A percentile compares a stretch with the other conserved stretches of the same genome.
These are phyloP conservation scores for Lamprotornis superbus DNA, from an alignment of 2,113 vertebrate genomes.

Conservation along the genomic window DNA sequence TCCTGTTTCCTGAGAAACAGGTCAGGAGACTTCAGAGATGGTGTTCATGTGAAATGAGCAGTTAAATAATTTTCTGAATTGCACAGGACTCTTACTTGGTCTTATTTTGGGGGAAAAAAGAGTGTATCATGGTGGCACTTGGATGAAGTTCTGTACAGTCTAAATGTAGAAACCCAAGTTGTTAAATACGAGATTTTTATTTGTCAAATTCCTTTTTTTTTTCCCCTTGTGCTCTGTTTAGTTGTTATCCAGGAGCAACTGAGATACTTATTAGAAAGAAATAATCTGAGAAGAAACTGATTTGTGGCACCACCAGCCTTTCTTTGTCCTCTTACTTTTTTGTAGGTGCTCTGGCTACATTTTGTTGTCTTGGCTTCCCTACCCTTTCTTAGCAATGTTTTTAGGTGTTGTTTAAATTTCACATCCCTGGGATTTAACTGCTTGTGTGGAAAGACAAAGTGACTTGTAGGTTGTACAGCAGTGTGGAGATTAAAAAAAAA, in stretches of 20 bases:
- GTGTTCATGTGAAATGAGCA: not conserved
- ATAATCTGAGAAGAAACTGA: not conserved
- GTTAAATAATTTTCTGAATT: not conserved
- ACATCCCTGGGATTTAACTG: not conserved
- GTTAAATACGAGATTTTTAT: not conserved
- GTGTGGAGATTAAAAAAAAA: not conserved
- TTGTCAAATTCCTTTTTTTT: not conserved
- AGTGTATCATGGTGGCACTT: not conserved
- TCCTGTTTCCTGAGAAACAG: not conserved
- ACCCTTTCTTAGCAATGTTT: not conserved
- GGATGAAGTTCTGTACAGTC: not conserved
- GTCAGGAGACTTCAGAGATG: not conserved
- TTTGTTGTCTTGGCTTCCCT: not conserved
- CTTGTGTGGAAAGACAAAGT: not conserved
- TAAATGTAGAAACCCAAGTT: not conserved
- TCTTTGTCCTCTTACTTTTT: not conserved
- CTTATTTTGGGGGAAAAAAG: rapidly evolving
- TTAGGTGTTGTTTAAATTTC: not conserved
- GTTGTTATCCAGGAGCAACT: not conserved
- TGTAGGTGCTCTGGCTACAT: not conserved
- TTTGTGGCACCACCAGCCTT: not conserved
- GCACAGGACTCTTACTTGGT: not conserved
- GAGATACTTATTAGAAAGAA: not conserved
- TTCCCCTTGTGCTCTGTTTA: not conserved
- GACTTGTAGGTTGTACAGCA: not conserved